Base-by-base conservation (phyloP, 1,140 invertebrate genomes). In the Rhopalosiphum padi region DNA sequence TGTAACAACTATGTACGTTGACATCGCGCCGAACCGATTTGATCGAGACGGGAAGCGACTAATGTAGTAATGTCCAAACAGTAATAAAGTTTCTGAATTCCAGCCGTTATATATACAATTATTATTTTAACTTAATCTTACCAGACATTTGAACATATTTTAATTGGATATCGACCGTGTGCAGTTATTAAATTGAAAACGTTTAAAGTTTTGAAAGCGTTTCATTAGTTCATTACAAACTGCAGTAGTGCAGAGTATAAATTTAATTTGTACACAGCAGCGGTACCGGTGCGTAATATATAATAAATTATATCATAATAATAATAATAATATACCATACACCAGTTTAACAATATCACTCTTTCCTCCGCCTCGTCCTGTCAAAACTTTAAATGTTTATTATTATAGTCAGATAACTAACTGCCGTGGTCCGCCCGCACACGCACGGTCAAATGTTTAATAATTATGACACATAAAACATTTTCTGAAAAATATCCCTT, bases 331-430 rank as follows among this genome's bases (percentile, higher is more conserved):
- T 77, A 68, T 68, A 6, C 11, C 30, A 77, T n/a, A n/a, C 9
- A 77, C 60, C 60, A 18, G 60, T 77, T 77, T 77, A 77, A 35
- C 60, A 77, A 77, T 77, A 77, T 77, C 60, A n/a, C 15, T 77
- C n/a, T 77, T 77, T 77, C n/a, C 60, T n/a, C 60, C 30, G n/a
- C 60, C 30, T 18, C 11, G 30, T 68, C 3, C 60, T 68, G 60
- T 77, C 60, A 35, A 77, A 77, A 77, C 60, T 77, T 77, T 77
- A 77, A 77, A 77, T 77, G 60, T 77, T 77, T n/a, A 77, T 77
- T 77, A 77, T 77, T 77, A n/a, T 77, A 77, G 30, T 4, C n/a
- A 4, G 30, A 77, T 77, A 77, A 77, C 60, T n/a, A 77, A 77
- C 15, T 68, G 30, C 60, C 60, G 60, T 11, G 30, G 60, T 18